Percentiles rank a stretch among this genome's conserved stretches.
Evolutionary conservation across 2,113 vertebrate genomes (phyloP).

Genomic region (Cynopterus brachyotis): DNA sequence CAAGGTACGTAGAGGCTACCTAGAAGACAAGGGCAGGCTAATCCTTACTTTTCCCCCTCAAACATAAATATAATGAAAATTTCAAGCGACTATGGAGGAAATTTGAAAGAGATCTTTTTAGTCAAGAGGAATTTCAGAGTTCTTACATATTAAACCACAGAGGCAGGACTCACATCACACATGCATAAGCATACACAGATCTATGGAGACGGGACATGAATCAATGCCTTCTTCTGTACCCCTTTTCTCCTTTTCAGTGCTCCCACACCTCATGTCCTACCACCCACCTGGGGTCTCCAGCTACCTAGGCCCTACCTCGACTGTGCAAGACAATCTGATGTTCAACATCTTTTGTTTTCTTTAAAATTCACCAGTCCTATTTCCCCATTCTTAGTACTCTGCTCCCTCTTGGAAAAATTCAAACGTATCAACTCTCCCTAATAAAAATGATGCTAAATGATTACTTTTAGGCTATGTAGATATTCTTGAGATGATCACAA

Average conservation of each 20-base stretch:
- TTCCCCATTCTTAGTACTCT: neutral
- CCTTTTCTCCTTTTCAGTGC: neutral
- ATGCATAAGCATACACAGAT: neutral
- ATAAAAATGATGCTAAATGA: neutral
- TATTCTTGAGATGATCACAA: neutral
- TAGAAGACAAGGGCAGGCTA: neutral
- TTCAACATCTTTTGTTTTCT: neutral
- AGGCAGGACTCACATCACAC: neutral
- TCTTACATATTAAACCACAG: neutral
- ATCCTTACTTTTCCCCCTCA: neutral
- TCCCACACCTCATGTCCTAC: neutral
- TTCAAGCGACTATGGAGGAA: neutral
- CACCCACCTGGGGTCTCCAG: neutral
- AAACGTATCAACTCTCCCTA: neutral
- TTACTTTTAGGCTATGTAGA: neutral
- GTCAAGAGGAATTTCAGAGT: neutral
- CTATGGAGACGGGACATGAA: neutral
- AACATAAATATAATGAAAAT: neutral
- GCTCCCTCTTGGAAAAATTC: neutral
- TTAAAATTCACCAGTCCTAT: neutral
- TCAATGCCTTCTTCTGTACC: neutral
- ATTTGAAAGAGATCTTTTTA: neutral
- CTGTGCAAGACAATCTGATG: neutral
- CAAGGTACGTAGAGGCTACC: neutral
- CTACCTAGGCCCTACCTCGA: neutral